Conservation (phyloP, 2,113 vertebrate genomes). For the Pelecanoides urinatrix region DNA sequence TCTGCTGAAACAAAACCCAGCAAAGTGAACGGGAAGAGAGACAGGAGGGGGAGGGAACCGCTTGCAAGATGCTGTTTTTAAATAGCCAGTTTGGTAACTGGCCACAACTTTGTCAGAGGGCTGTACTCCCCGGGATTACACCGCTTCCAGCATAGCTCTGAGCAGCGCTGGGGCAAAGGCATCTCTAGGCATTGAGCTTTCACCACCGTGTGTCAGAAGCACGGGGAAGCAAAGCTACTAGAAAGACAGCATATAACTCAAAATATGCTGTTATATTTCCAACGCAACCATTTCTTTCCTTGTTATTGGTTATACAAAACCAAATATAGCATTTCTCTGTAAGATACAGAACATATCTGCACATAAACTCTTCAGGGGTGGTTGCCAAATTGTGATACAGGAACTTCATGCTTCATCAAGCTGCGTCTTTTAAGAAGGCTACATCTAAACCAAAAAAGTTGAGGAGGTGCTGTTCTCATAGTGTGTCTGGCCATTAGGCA, state of each 20-base stretch:
- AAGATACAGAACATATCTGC: not conserved
- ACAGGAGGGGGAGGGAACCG: not conserved
- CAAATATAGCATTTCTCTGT: not conserved
- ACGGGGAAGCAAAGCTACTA: not conserved
- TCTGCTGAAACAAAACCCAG: not conserved
- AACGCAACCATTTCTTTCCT: not conserved
- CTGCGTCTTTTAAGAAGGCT: not conserved
- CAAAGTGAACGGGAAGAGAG: not conserved
- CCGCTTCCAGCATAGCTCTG: not conserved
- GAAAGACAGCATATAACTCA: not conserved
- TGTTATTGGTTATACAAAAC: not conserved
- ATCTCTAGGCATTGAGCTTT: not conserved
- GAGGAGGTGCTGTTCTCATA: not conserved
- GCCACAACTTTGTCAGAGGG: not conserved
- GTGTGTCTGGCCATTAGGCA: not conserved
- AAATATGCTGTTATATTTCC: not conserved
- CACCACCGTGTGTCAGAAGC: not conserved
- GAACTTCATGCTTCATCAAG: not conserved
- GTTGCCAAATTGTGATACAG: not conserved
- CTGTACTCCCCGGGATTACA: not conserved
- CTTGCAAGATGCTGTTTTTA: not conserved
- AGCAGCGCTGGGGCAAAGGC: not conserved
- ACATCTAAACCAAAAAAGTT: not conserved
- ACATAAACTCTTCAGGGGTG: not conserved
- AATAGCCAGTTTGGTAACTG: not conserved